Base-by-base conservation (phyloP, 2,888 invertebrate species). In the Caenorhabditis angaria region DNA sequence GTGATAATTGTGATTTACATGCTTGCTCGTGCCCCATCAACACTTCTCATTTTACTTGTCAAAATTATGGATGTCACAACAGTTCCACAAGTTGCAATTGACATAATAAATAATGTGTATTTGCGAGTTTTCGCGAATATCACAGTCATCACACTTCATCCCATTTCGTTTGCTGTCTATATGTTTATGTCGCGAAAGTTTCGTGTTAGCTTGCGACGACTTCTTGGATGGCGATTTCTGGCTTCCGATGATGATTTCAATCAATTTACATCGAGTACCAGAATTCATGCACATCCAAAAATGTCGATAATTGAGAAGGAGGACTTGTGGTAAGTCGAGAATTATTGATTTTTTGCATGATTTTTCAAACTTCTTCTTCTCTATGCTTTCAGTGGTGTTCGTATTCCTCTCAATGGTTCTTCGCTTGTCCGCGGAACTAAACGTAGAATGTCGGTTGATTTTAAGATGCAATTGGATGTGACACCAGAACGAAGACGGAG, bases 1-100 rank as follows among this genome's bases (percentile, higher is more conserved):
- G 82, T 82, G 10, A 80, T 82, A 32, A 82, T 82, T 27, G 67
- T 78, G 14, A 73, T 82, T 28, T 82, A 80, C 53, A 76, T 82
- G 60, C 47, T 82, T 6, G 82, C 79, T 5, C 54, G 78, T 56
- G 64, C 64, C 1, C 81, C 81, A 12, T 77, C 78, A 12, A 78
- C 81, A 0, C 56, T 74, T 12, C 66, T 78, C 18, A 77, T 81
- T 12, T 60, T 81, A 2, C 35, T 77, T n/a, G 70, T 74, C 32
- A 77, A 78, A 61, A 48, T 80, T 25, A 67, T 66, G 61, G 67
- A 73, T 53, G 70, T 65, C 61, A 65, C 75, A 55, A 60, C 70
- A 12, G 63, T 71, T 8, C 65, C 66, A n/a, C 54, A 59, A 48
- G 47, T 68, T 22, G 66, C 65, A 1, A 60, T 76, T 24, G 69